These are phyloP conservation scores for Neelides sp. DNA, from an alignment of 1,140 invertebrate species.

Conservation along the genomic window DNA sequence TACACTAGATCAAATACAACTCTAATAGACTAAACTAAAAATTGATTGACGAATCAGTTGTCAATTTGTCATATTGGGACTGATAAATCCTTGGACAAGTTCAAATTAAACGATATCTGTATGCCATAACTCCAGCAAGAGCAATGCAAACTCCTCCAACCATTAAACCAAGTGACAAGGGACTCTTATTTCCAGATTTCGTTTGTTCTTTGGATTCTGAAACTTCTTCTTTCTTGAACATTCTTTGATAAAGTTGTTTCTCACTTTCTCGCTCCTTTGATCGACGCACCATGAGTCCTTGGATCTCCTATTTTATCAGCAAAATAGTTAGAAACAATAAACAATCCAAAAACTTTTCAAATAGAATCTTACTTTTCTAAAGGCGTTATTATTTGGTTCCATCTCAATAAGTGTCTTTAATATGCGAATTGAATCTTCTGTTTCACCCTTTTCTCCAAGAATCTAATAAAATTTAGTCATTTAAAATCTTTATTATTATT, in stretches of 20 bases:
- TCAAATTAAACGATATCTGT: conserved; percentile 25
- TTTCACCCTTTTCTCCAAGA: conserved; percentile 47
- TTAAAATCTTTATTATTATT: no score
- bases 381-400: conserved; percentile 45
- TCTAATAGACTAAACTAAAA: no score
- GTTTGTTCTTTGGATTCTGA: conserved; percentile 13
- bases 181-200: conserved; percentile 5
- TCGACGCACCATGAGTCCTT: conserved; percentile 43
- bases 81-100: no score
- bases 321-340: conserved; percentile 23
- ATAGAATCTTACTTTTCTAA: conserved; percentile 34
- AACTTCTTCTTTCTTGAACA: conserved; percentile 40
- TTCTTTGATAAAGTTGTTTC: conserved; percentile 51
- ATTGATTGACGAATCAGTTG: no score
- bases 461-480: conserved; percentile 42
- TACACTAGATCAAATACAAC: no score
- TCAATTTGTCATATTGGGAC: no score
- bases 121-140: conserved; percentile 28
- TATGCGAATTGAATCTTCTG: conserved; percentile 44
- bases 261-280: conserved; percentile 44
- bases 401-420: conserved; percentile 46
- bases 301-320: conserved; percentile 43
- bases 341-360: conserved; percentile 15
- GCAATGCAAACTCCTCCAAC: conserved; percentile 30
- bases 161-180: conserved; percentile 24